Conservation (phyloP, 2,888 invertebrate species). For the Orchesella flavescens region DNA sequence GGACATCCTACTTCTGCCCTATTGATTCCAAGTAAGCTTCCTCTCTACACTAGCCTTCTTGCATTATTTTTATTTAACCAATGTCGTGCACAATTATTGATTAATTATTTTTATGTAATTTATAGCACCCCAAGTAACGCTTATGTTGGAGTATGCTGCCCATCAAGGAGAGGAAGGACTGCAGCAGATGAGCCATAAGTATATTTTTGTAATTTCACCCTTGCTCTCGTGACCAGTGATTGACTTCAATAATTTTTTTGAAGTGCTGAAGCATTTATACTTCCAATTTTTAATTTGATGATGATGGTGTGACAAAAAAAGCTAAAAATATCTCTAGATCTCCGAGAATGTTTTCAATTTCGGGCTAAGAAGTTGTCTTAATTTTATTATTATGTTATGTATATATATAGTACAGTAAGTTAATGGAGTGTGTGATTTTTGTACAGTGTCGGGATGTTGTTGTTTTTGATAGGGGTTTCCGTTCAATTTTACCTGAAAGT, state of each 20-base stretch:
- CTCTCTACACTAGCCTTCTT: too few species aligned
- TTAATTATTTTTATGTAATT: neutral
- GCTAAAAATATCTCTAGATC: constrained; percentile 21
- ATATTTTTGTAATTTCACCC: neutral
- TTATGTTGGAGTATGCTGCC: constrained; percentile 54
- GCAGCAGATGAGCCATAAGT: constrained; percentile 24
- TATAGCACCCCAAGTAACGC: constrained; percentile 10
- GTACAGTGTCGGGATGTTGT: too few species aligned
- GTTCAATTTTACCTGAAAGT: too few species aligned
- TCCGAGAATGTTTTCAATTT: constrained; percentile 20
- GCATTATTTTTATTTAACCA: too few species aligned
- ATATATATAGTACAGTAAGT: too few species aligned
- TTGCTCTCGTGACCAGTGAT: constrained; percentile 1
- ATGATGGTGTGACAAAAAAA: too few species aligned
- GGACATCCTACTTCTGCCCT: constrained; percentile 64
- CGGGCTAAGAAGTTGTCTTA: constrained; percentile 4
- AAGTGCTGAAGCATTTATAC: neutral
- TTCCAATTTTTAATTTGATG: neutral
- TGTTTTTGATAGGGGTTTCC: too few species aligned
- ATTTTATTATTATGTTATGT: neutral
- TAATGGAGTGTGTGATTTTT: too few species aligned
- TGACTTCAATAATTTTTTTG: neutral
- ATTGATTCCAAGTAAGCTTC: constrained; percentile 43
- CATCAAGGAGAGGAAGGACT: constrained; percentile 2
- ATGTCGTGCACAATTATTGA: too few species aligned